Evolutionary conservation across 2,888 invertebrate genomes (phyloP).

Genomic region (Drosophila austrosaltans): DNA sequence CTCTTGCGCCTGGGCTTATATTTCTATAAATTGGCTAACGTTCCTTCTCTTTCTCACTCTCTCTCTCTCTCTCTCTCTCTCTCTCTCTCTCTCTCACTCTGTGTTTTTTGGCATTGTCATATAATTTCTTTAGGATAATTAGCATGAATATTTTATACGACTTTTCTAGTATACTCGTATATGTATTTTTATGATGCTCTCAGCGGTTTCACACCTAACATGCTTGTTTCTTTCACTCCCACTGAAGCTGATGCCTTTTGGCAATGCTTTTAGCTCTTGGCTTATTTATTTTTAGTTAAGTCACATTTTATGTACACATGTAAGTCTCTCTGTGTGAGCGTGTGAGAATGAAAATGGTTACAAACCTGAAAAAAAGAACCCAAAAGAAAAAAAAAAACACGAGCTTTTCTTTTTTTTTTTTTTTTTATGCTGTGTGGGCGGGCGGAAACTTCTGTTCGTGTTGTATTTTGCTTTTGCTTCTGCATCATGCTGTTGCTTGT

Average conservation of each 20-base stretch:
- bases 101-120: conserved; percentile 22
- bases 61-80: too few relatives aligned
- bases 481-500: conserved; percentile 34
- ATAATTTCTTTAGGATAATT: conserved; percentile 48
- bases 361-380: conserved; percentile 6
- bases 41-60: too few relatives aligned
- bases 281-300: conserved; percentile 48
- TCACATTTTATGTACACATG: conserved; percentile 46
- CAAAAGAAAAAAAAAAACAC: conserved; percentile 27
- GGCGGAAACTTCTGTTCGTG: conserved; percentile 39
- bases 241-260: conserved; percentile 23
- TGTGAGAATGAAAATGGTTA: conserved; percentile 17
- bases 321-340: conserved; percentile 35
- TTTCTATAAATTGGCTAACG: conserved; percentile 4
- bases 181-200: conserved; percentile 48
- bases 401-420: background rate
- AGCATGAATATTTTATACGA: conserved; percentile 53
- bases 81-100: background rate
- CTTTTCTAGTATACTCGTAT: conserved; percentile 22
- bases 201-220: conserved; percentile 40
- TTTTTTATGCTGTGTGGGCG: conserved; percentile 33
- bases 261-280: conserved; percentile 46
- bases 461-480: conserved; percentile 28
- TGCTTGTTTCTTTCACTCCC: background rate
- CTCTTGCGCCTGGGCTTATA: conserved; percentile 14